phyloP scores from a whole-genome alignment of 2,797 vertebrate species.

The Paramormyrops hopkinsi region DNA sequence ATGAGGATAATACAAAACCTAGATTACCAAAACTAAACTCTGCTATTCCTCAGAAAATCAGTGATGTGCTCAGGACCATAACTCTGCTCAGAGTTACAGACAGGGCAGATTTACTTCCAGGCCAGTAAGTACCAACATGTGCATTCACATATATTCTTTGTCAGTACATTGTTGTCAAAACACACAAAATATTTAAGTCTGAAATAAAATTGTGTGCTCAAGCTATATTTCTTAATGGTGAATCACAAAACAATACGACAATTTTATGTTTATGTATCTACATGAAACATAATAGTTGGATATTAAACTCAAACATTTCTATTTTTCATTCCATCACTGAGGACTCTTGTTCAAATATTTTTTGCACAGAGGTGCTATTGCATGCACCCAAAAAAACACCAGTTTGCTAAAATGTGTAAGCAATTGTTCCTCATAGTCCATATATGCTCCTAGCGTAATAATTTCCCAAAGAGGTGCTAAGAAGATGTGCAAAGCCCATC shows the following conservation, averaged over 20 bases:
- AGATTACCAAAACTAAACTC: neutral
- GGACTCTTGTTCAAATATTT: conserved; percentile 40
- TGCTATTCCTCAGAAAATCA: neutral
- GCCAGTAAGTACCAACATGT: neutral
- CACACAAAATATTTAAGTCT: neutral
- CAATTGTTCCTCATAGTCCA: neutral
- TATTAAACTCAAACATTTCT: neutral
- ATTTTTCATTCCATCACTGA: neutral
- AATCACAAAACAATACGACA: neutral
- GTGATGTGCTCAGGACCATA: neutral
- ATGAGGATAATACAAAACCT: conserved; percentile 26
- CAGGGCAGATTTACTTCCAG: neutral
- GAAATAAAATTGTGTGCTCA: neutral
- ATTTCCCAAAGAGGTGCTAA: neutral
- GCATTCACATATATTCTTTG: neutral
- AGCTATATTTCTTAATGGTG: conserved; percentile 2
- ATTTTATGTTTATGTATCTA: neutral
- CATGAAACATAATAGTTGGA: neutral
- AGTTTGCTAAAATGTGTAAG: conserved; percentile 13
- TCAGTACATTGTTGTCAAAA: conserved; percentile 1
- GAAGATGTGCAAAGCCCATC: neutral
- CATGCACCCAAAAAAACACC: conserved; percentile 35
- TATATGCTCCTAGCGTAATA: neutral
- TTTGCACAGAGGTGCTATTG: conserved; percentile 37
- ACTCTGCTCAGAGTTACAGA: neutral